Evolutionary conservation across 1,140 invertebrate genomes (phyloP).

Genomic region (Solen grandis): DNA sequence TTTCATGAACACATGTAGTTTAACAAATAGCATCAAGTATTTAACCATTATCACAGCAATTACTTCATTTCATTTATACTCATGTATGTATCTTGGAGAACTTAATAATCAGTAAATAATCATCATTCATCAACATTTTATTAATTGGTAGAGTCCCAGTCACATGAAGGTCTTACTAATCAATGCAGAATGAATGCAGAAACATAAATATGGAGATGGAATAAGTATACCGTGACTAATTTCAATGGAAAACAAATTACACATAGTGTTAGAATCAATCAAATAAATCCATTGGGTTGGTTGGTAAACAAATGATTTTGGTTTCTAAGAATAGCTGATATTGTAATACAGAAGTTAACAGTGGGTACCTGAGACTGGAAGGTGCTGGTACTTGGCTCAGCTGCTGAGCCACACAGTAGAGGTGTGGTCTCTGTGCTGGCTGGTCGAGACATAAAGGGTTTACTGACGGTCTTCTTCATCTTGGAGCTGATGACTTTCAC

Average conservation of each 20-base stretch:
- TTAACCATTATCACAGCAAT: too few relatives aligned
- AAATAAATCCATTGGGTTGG: not conserved
- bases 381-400: not conserved
- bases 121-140: not conserved
- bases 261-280: not conserved
- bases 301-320: not conserved
- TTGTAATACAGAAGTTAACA: not conserved
- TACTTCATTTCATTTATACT: too few relatives aligned
- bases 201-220: not conserved
- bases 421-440: conserved; percentile 9
- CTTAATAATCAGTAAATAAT: not conserved
- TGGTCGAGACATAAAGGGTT: conserved; percentile 1
- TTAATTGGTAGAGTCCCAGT: not conserved
- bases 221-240: not conserved
- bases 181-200: not conserved
- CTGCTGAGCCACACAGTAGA: not conserved
- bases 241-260: not conserved
- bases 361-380: not conserved
- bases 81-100: not conserved
- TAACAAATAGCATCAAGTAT: too few relatives aligned
- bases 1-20: not conserved
- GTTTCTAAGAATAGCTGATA: not conserved
- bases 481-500: conserved; percentile 88
- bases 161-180: not conserved
- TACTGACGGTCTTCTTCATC: conserved; percentile 51